phyloP scores from a whole-genome alignment of 2,113 vertebrate genomes.

The Rhinoptilus africanus region DNA sequence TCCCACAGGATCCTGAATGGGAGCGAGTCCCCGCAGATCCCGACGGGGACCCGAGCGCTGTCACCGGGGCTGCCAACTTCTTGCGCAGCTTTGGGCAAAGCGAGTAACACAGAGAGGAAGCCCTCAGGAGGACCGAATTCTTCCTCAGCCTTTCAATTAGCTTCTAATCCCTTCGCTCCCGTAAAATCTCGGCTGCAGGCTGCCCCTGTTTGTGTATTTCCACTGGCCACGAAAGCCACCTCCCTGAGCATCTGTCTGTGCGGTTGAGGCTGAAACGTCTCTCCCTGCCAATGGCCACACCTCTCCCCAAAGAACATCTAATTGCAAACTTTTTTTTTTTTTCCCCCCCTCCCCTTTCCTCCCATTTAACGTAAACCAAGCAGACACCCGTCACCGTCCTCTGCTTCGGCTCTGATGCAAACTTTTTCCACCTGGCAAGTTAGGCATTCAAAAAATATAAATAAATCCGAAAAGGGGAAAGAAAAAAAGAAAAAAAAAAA shows the following conservation, averaged over 20 bases:
- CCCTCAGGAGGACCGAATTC: background rate
- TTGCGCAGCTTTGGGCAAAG: background rate
- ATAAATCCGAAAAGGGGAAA: background rate
- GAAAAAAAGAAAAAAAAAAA: background rate
- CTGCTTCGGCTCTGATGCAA: conserved; percentile 24
- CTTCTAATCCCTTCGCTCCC: background rate
- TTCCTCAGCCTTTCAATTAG: background rate
- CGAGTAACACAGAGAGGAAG: background rate
- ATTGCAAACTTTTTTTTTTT: conserved; percentile 21
- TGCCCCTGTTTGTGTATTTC: conserved; percentile 35
- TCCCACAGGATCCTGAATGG: fast-evolving
- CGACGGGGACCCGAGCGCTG: background rate
- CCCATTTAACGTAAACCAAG: background rate
- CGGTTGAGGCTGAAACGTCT: conserved; percentile 37
- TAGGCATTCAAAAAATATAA: conserved; percentile 28
- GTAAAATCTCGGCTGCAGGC: background rate
- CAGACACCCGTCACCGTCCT: background rate
- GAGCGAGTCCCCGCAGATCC: background rate
- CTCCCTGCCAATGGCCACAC: conserved; percentile 57
- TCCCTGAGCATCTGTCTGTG: conserved; percentile 42
- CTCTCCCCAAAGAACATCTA: conserved; percentile 60
- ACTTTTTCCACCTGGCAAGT: conserved; percentile 70
- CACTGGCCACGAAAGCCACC: conserved; percentile 14
- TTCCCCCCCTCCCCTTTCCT: background rate
- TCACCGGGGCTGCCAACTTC: background rate